Conservation (phyloP, 2,888 invertebrate genomes). For the Idaea biselata region DNA sequence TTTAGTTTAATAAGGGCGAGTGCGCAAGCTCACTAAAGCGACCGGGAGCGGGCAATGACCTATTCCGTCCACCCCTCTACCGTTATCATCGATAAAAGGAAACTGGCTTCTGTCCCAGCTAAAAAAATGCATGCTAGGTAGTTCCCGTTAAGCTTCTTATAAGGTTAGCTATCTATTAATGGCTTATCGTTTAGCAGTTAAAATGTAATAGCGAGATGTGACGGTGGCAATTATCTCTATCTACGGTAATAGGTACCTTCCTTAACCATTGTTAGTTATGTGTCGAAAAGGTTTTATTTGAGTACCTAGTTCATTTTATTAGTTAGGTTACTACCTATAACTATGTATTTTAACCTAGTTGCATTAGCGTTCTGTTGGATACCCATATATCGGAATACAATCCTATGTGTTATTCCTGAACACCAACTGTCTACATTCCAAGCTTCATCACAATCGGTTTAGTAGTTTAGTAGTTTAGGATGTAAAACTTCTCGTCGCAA, state of each 20-base stretch:
- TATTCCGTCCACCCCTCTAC: slow-evolving; percentile 60
- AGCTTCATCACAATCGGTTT: no score
- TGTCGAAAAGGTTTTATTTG: no score
- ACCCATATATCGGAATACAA: no score
- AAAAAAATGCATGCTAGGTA: slow-evolving; percentile 27
- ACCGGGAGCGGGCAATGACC: slow-evolving; percentile 65
- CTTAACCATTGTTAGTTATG: no score
- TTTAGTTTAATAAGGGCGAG: slow-evolving; percentile 11
- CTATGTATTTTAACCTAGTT: no score
- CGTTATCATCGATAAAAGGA: slow-evolving; percentile 74
- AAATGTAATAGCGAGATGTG: not conserved
- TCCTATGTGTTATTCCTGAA: no score
- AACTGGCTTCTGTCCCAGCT: slow-evolving; percentile 58
- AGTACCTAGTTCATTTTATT: no score
- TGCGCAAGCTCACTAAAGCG: slow-evolving; percentile 38
- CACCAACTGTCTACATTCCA: not conserved
- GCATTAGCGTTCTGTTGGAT: no score
- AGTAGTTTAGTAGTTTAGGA: slow-evolving; percentile 13
- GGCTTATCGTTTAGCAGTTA: not conserved
- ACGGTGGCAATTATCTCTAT: not conserved
- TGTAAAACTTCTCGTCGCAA: no score
- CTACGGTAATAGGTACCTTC: slow-evolving; percentile 4
- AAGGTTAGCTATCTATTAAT: slow-evolving; percentile 13
- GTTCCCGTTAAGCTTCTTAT: slow-evolving; percentile 23
- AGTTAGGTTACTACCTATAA: no score